Base-by-base conservation (phyloP, 1,140 invertebrate genomes). In the Semibalanus balanoides region DNA sequence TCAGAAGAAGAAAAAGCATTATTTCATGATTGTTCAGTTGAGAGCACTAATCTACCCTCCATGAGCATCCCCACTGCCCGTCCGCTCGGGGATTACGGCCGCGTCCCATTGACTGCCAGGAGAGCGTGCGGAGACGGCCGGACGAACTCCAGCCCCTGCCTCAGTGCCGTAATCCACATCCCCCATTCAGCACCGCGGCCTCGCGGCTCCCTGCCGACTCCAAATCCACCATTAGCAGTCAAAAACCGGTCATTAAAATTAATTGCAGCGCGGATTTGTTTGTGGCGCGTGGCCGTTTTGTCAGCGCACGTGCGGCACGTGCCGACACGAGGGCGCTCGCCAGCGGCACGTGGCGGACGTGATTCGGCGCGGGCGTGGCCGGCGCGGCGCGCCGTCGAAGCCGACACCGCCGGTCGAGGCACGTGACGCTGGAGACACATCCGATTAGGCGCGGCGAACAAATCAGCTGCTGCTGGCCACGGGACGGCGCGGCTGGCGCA, bases 201-300 rank as follows among this genome's bases (percentile, higher is more conserved):
- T 25, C 14, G 7, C 14, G 14, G 51, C 51, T 1, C 51, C 22
- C 11, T 14, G 22, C 51, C 51, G 22, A 19, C 51, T 64, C 51
- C 51, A 64, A 64, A 64, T 64, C 51, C 51, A 64, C 51, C 51
- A 64, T 64, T 64, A 64, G 51, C 51, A 64, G 51, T 64, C 51
- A 64, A 64, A 64, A 64, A 64, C 14, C 51, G 51, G 51, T 64
- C 51, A 72, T 72, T 72, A 72, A 72, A 72, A 72, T 72, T 72
- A 72, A 72, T 72, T 72, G 70, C 70, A 30, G 28, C 70, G 9
- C 70, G 11, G 70, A 72, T 72, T 72, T 72, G 70, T 72, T 72
- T 28, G n/a, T n/a, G n/a, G 70, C 70, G 29, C 70, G 70, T 72
- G 70, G 11, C 70, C n/a, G 28, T 28, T 30, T 29, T 72, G 70